A percentile compares a stretch with the other conserved stretches of the same genome.
Evolutionary conservation across 1,140 invertebrate genomes (phyloP).

Genomic region (Rhyacophila brunnea): DNA sequence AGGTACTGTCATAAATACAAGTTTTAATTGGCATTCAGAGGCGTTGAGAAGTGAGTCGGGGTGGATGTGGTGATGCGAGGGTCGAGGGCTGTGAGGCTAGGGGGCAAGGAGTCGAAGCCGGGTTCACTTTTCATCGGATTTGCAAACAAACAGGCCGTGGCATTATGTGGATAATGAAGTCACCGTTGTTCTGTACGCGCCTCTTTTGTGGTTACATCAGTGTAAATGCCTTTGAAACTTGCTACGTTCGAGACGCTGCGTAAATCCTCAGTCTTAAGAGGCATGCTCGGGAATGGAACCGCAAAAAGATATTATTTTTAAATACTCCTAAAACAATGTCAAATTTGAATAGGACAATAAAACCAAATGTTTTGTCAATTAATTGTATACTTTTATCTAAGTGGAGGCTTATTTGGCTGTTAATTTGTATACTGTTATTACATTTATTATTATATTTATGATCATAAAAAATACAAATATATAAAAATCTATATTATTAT

Average conservation of each 20-base stretch:
- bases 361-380: too few species aligned
- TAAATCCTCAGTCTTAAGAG: slow-evolving; percentile 10
- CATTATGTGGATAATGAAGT: slow-evolving; percentile 30
- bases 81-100: background rate
- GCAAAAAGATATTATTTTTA: too few species aligned
- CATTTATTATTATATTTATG: too few species aligned
- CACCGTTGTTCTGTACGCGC: slow-evolving; percentile 8
- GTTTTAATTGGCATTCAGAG: slow-evolving; percentile 33
- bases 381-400: too few species aligned
- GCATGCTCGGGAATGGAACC: too few species aligned
- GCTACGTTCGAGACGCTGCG: slow-evolving; percentile 10
- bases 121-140: slow-evolving; percentile 28
- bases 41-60: slow-evolving; percentile 1
- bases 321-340: too few species aligned
- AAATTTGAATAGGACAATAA: too few species aligned
- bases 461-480: too few species aligned
- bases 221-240: slow-evolving; percentile 13
- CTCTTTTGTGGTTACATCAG: slow-evolving; percentile 9
- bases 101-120: slow-evolving; percentile 13
- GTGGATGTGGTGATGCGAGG: slow-evolving; percentile 1
- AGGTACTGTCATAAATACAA: slow-evolving; percentile 15
- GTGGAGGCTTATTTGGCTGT: too few species aligned
- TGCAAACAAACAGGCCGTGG: slow-evolving; percentile 25
- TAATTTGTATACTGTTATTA: too few species aligned
- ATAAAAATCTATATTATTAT: too few species aligned